phyloP scores from a whole-genome alignment of 2,888 invertebrate species.

The Eledona agricola region DNA sequence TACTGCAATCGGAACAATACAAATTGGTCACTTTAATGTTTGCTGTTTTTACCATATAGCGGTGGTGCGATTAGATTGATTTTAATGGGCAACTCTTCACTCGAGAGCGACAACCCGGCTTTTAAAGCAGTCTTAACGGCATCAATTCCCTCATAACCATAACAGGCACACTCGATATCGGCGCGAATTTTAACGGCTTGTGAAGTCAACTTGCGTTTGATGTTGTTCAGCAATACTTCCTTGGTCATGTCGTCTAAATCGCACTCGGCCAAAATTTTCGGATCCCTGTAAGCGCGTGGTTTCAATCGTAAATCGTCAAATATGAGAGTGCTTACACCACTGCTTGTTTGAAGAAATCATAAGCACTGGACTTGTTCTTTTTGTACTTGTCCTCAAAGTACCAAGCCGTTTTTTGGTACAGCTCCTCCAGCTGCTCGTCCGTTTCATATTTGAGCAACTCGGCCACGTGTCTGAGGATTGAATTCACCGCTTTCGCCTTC shows the following conservation, averaged over 20 bases:
- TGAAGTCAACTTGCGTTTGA: conserved; percentile 94
- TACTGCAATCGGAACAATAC: conserved; percentile 67
- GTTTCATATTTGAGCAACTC: conserved; percentile 91
- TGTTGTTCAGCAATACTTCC: conserved; percentile 91
- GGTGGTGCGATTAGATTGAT: conserved; percentile 99
- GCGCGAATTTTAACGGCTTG: conserved; percentile 96
- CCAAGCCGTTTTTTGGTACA: conserved; percentile 98
- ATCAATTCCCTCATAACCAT: conserved; percentile 98
- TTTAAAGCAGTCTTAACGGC: conserved; percentile 94
- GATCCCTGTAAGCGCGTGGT: conserved; percentile 83
- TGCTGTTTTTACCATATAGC: conserved; percentile 69
- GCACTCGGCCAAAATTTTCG: conserved; percentile 94
- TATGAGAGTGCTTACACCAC: conserved; percentile 64
- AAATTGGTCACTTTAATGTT: neutral
- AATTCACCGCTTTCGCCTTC: conserved; percentile 98
- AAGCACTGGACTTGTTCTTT: conserved; percentile 92
- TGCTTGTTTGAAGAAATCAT: conserved; percentile 98
- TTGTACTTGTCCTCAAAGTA: conserved; percentile 97
- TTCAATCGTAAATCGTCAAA: conserved; percentile 4
- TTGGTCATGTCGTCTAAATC: conserved; percentile 92
- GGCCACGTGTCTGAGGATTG: conserved; percentile 96
- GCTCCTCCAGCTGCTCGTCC: conserved; percentile 92
- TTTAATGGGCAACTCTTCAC: conserved; percentile 94
- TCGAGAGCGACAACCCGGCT: conserved; percentile 89
- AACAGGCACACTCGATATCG: conserved; percentile 93